Percentiles rank a stretch among this genome's conserved stretches.
Conservation (phyloP, 2,888 invertebrate species). For the Tupiocoris notatus region DNA sequence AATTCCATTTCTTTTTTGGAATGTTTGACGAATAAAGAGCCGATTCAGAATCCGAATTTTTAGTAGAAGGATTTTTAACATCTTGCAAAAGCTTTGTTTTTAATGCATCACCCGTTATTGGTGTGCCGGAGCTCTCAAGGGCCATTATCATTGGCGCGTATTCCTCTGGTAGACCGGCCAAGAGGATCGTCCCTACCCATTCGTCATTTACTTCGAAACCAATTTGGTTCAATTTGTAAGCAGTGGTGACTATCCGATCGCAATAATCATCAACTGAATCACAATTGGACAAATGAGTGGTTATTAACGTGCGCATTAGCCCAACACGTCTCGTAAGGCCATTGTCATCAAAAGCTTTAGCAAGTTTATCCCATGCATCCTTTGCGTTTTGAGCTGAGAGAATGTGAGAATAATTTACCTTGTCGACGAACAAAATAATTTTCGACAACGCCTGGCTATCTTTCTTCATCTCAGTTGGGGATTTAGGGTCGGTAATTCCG, state of each 20-base stretch:
- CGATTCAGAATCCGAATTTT: neutral
- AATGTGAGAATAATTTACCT: constrained; percentile 1
- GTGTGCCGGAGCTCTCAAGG: too few species aligned
- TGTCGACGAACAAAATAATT: neutral
- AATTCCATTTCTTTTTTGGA: neutral
- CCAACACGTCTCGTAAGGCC: constrained; percentile 3
- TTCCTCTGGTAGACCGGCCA: too few species aligned
- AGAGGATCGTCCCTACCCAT: constrained; percentile 19
- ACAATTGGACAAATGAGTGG: constrained; percentile 19
- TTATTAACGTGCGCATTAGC: constrained; percentile 1
- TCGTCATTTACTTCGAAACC: constrained; percentile 28
- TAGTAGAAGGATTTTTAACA: too few species aligned
- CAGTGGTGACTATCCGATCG: constrained; percentile 13
- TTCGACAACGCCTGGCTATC: neutral
- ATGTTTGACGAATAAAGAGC: neutral
- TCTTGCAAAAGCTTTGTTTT: too few species aligned
- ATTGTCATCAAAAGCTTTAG: constrained; percentile 1
- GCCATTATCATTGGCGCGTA: too few species aligned
- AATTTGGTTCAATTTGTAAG: constrained; percentile 21
- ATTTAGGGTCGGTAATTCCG: too few species aligned
- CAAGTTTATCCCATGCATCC: neutral
- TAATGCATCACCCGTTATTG: too few species aligned
- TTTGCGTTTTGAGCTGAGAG: neutral
- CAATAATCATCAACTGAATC: constrained; percentile 12
- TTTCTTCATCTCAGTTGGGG: neutral